phyloP scores from a whole-genome alignment of 1,140 invertebrate species.

The Cyclina sinensis region DNA sequence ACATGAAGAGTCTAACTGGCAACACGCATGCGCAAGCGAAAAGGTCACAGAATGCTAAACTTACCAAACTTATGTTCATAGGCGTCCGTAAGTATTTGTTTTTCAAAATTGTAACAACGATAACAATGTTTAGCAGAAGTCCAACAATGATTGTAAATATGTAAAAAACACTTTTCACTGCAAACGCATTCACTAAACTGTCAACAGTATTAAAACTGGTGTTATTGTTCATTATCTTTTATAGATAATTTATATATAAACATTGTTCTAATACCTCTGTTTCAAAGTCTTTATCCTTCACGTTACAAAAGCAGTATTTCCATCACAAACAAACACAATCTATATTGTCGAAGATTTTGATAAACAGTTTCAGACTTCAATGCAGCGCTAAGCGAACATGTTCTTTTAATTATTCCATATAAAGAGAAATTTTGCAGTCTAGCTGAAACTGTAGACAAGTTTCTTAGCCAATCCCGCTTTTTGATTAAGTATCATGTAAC shows the following conservation, averaged over 20 bases:
- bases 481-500: no score
- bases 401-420: no score
- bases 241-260: not conserved
- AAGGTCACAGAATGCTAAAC: slow-evolving; percentile 30
- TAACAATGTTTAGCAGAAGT: slow-evolving; percentile 26
- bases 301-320: no score
- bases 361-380: no score
- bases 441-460: no score
- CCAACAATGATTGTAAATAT: slow-evolving; percentile 10
- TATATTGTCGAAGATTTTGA: no score
- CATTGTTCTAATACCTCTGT: no score
- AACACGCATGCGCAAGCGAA: not conserved
- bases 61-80: slow-evolving; percentile 40
- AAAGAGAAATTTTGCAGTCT: no score
- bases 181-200: not conserved
- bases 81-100: slow-evolving; percentile 40
- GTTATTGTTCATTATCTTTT: not conserved
- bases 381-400: no score
- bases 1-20: slow-evolving; percentile 27
- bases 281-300: no score
- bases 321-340: no score
- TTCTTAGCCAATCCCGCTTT: no score
- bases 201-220: not conserved
- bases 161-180: slow-evolving; percentile 3
- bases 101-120: slow-evolving; percentile 52